phyloP scores from a whole-genome alignment of 2,888 invertebrate genomes.

The Ormia ochracea region DNA sequence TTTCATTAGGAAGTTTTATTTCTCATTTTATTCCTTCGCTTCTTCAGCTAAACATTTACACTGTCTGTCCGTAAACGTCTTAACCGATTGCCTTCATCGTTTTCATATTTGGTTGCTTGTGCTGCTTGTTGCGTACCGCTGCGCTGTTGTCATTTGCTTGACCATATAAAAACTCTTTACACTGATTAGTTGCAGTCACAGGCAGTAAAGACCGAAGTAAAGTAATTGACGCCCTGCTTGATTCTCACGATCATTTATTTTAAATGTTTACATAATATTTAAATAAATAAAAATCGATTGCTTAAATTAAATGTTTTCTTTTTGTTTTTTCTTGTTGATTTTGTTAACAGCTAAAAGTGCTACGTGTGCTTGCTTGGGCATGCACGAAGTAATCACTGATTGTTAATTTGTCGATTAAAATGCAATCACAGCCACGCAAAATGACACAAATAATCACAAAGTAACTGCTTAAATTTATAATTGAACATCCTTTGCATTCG shows the following conservation, averaged over 20 bases:
- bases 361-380: slow-evolving; percentile 67
- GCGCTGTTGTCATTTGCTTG: slow-evolving; percentile 17
- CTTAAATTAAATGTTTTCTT: slow-evolving; percentile 47
- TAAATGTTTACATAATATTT: not conserved
- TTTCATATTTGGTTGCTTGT: slow-evolving; percentile 8
- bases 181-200: slow-evolving; percentile 27
- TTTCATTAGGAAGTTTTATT: slow-evolving; percentile 58
- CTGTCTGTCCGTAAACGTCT: slow-evolving; percentile 11
- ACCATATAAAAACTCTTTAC: slow-evolving; percentile 18
- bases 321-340: slow-evolving; percentile 34
- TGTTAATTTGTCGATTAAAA: slow-evolving; percentile 75
- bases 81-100: slow-evolving; percentile 30
- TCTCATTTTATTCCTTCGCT: not conserved
- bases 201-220: not conserved
- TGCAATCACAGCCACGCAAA: slow-evolving; percentile 71
- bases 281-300: slow-evolving; percentile 57
- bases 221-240: slow-evolving; percentile 70
- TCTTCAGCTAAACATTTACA: slow-evolving; percentile 12
- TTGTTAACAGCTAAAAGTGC: not conserved
- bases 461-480: not conserved
- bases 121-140: not conserved
- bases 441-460: slow-evolving; percentile 33
- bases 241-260: slow-evolving; percentile 75
- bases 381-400: slow-evolving; percentile 67
- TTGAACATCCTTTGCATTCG: slow-evolving; percentile 48